These are phyloP conservation scores for Erpornis zantholeuca DNA, from an alignment of 2,113 vertebrate species.

Conservation along the genomic window DNA sequence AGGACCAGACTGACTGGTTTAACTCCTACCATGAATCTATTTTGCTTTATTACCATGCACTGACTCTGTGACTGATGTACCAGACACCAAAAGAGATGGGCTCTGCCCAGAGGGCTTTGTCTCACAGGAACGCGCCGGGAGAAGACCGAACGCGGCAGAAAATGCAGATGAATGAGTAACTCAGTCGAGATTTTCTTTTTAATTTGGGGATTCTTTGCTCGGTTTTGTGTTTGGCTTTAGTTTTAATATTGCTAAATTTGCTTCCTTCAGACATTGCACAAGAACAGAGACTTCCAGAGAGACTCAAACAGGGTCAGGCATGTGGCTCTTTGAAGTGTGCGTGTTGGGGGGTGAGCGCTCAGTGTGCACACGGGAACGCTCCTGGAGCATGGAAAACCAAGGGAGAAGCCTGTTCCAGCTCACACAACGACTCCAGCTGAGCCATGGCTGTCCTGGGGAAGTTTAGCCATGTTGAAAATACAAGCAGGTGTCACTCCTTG, in stretches of 20 bases:
- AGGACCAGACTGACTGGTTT: slow-evolving; percentile 57
- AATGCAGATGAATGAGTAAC: slow-evolving; percentile 50
- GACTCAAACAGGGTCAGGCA: slow-evolving; percentile 17
- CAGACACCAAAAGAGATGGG: slow-evolving; percentile 59
- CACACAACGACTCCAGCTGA: background rate
- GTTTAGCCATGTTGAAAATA: background rate
- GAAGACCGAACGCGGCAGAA: background rate
- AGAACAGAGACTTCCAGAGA: slow-evolving; percentile 13
- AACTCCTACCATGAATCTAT: slow-evolving; percentile 43
- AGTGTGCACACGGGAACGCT: background rate
- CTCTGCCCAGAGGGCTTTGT: slow-evolving; percentile 55
- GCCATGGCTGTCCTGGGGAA: background rate
- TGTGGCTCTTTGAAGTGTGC: slow-evolving; percentile 7
- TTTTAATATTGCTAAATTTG: slow-evolving; percentile 14
- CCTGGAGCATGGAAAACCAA: background rate
- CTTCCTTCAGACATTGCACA: slow-evolving; percentile 37
- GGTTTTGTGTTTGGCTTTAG: slow-evolving; percentile 31
- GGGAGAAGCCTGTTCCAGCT: background rate
- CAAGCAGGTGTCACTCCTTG: background rate
- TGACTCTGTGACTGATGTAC: slow-evolving; percentile 48
- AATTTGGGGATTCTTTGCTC: background rate
- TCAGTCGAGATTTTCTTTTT: background rate
- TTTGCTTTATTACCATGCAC: slow-evolving; percentile 50
- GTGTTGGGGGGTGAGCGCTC: background rate
- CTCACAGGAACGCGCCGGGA: background rate